Base-by-base conservation (phyloP, 2,797 vertebrate species). In the Eospalax fontanierii region DNA sequence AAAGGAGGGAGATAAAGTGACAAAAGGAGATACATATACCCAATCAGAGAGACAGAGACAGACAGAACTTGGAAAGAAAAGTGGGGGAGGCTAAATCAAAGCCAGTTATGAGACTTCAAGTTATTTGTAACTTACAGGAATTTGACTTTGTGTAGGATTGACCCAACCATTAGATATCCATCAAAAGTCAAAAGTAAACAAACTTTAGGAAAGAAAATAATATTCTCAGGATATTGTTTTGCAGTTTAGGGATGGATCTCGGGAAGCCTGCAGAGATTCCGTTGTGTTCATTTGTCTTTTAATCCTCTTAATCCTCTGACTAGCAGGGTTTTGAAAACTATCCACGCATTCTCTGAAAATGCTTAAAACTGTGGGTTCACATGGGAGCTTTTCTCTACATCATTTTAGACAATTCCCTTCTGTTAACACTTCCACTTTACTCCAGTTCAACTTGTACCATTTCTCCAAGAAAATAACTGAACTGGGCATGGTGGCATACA, bases 101-200 rank as follows among this genome's bases (percentile, higher is more conserved):
- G 81, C n/a, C 26, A 78, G 80, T 33, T 70, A n/a, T 76, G 33
- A 93, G 57, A 54, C 8, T 26, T 43, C 50, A 84, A 84, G 9
- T 71, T 71, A 95, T 73, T 40, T 85, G 89, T 54, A 93, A 83
- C 11, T 50, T 35, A 66, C 16, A 70, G 68, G 79, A 78, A n/a
- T 26, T 28, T 26, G 35, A 61, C 38, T 82, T 18, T 35, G 15
- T 40, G 8, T 82, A 75, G 38, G 38, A 95, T 59, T n/a, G n/a
- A 92, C 16, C 11, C 78, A 88, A 59, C 15, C 15, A 70, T 70
- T 76, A 93, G 54, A 70, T 26, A 70, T 30, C 28, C 35, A 43
- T 92, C 82, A 92, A 86, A 4, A n/a, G 73, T 61, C 65, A 91
- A 96, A 92, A 63, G n/a, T 57, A 94, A 54, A 74, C 76, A 61